A percentile compares a stretch with the other conserved stretches of the same genome.
phyloP scores from a whole-genome alignment of 2,113 vertebrate species.

The Felis chaus region DNA sequence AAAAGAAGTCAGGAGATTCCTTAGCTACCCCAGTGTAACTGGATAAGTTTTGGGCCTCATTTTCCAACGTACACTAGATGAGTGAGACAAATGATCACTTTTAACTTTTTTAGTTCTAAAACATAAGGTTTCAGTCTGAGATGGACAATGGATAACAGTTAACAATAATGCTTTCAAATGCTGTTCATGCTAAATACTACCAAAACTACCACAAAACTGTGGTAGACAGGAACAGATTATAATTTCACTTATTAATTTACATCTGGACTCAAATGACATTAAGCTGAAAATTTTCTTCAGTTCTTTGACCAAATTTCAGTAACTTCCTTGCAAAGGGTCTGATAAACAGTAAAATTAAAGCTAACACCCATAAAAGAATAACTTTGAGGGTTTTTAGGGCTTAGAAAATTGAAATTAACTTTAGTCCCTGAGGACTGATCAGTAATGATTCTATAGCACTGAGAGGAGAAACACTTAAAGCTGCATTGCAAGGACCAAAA shows the following conservation, averaged over 20 bases:
- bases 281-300: background rate
- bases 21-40: background rate
- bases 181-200: background rate
- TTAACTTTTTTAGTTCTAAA: background rate
- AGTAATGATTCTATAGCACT: background rate
- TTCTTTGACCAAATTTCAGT: background rate
- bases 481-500: background rate
- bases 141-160: background rate
- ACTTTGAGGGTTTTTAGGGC: background rate
- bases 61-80: background rate
- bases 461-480: background rate
- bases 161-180: background rate
- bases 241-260: slow-evolving; percentile 16
- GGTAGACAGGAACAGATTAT: background rate
- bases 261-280: background rate
- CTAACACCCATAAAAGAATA: background rate
- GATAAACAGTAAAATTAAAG: background rate
- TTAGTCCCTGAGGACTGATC: background rate
- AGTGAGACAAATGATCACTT: background rate
- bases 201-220: background rate
- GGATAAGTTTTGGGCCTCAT: background rate
- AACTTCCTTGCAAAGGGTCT: slow-evolving; percentile 13
- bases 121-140: background rate
- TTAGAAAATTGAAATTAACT: background rate
- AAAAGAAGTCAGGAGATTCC: background rate